A percentile compares a stretch with the other conserved stretches of the same genome.
These are phyloP conservation scores for Rhodinocichla rosea DNA, from an alignment of 2,113 vertebrate species.

Conservation along the genomic window DNA sequence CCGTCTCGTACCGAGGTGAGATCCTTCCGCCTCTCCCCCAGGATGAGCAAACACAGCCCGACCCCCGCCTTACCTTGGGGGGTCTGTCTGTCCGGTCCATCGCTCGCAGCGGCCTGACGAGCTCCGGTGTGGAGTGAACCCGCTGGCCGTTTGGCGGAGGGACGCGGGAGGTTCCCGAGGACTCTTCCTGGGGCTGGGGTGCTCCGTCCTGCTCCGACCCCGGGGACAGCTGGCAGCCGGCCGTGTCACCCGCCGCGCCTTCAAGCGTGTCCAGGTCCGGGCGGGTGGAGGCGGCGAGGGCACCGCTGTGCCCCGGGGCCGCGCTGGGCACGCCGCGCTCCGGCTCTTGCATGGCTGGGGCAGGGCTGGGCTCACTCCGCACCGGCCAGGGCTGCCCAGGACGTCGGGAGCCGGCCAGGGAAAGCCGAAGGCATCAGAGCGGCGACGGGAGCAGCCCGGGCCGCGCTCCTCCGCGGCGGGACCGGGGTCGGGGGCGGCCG, in stretches of 20 bases:
- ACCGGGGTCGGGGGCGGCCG: not conserved
- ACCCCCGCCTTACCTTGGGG: slow-evolving; percentile 56
- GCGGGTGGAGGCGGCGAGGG: not conserved
- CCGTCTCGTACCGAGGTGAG: not conserved
- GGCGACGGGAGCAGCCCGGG: not conserved
- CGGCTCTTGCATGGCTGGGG: slow-evolving; percentile 30
- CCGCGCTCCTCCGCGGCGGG: not conserved
- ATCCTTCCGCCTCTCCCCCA: not conserved
- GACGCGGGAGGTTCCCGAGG: not conserved
- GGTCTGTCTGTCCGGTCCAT: not conserved
- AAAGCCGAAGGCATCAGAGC: not conserved
- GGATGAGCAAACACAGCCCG: accelerated
- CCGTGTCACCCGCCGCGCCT: not conserved
- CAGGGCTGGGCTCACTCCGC: not conserved
- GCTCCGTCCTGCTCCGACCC: not conserved
- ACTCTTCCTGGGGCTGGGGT: not conserved
- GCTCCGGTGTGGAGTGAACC: not conserved
- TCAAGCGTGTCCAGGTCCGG: not conserved
- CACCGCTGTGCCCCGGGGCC: not conserved
- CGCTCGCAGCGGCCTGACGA: not conserved
- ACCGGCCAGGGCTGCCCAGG: not conserved
- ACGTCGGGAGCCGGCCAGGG: not conserved
- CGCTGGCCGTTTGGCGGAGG: not conserved
- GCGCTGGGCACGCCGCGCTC: not conserved
- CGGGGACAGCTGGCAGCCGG: not conserved